A percentile compares a stretch with the other conserved stretches of the same genome.
phyloP scores from a whole-genome alignment of 1,140 invertebrate genomes.

The Zaprionus vittiger region DNA sequence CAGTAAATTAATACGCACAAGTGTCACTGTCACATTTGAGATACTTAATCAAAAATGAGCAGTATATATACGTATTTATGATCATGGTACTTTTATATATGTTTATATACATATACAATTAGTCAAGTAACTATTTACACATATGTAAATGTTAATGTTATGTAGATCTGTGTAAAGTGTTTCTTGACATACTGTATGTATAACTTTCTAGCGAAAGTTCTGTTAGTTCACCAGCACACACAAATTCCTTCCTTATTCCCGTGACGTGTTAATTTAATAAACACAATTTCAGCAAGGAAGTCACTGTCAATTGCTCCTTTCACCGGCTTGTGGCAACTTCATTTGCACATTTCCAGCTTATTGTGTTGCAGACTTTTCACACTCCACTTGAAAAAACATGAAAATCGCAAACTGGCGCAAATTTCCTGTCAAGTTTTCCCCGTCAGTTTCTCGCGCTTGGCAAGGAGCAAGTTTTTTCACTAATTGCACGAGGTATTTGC shows the following conservation, averaged over 20 bases:
- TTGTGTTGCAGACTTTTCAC: constrained; percentile 1
- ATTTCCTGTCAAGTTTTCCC: background rate
- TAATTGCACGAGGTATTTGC: constrained; percentile 23
- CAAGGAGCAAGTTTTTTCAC: constrained; percentile 24
- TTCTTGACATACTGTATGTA: too few relatives aligned
- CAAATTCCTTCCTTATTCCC: background rate
- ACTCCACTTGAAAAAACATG: constrained; percentile 44
- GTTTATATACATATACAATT: too few relatives aligned
- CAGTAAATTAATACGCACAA: too few relatives aligned
- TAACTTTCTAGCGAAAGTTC: background rate
- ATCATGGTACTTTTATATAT: too few relatives aligned
- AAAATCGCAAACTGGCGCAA: background rate
- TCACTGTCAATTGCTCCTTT: constrained; percentile 13
- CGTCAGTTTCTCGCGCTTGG: constrained; percentile 2
- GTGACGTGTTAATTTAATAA: background rate
- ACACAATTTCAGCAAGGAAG: background rate
- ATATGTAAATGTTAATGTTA: too few relatives aligned
- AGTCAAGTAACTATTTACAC: too few relatives aligned
- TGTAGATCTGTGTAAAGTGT: too few relatives aligned
- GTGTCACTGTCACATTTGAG: too few relatives aligned
- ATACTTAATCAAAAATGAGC: too few relatives aligned
- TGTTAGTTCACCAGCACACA: background rate
- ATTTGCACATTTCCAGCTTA: constrained; percentile 60
- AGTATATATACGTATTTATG: too few relatives aligned
- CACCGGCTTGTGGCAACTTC: constrained; percentile 14